Evolutionary conservation across 2,797 vertebrate species (phyloP).

Genomic region (Acipenser oxyrinchus): DNA sequence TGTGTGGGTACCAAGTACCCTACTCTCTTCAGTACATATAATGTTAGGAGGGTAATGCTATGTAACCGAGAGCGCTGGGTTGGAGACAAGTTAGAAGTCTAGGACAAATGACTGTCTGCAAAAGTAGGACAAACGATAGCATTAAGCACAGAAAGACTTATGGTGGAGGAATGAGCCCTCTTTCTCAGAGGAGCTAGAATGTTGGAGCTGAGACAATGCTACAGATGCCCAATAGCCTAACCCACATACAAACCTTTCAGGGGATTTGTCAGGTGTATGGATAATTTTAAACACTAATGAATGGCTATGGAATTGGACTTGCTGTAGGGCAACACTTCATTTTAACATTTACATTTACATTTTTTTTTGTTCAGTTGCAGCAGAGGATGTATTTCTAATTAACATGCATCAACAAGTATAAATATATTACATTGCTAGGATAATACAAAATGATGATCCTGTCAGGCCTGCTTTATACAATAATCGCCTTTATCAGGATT

Average conservation of each 20-base stretch:
- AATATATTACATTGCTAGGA: background rate
- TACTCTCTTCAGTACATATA: background rate
- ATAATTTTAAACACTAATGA: too few relatives aligned
- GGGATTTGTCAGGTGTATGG: background rate
- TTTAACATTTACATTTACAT: background rate
- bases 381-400: slow-evolving; percentile 7
- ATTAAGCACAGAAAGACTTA: background rate
- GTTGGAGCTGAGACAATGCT: background rate
- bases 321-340: background rate
- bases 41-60: background rate
- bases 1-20: background rate
- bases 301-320: background rate
- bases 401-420: slow-evolving; percentile 2
- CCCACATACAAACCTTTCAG: background rate
- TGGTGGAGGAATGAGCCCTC: background rate
- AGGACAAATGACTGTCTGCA: slow-evolving; percentile 1
- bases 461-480: slow-evolving; percentile 16
- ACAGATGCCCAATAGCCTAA: background rate
- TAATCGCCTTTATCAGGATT: slow-evolving; percentile 3
- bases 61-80: background rate
- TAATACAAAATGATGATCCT: slow-evolving; percentile 17
- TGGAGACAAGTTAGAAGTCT: background rate
- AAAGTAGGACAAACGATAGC: background rate
- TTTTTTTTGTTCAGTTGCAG: background rate
- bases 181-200: background rate